phyloP scores from a whole-genome alignment of 2,888 invertebrate species.

The Zygogramma bicolorata region DNA sequence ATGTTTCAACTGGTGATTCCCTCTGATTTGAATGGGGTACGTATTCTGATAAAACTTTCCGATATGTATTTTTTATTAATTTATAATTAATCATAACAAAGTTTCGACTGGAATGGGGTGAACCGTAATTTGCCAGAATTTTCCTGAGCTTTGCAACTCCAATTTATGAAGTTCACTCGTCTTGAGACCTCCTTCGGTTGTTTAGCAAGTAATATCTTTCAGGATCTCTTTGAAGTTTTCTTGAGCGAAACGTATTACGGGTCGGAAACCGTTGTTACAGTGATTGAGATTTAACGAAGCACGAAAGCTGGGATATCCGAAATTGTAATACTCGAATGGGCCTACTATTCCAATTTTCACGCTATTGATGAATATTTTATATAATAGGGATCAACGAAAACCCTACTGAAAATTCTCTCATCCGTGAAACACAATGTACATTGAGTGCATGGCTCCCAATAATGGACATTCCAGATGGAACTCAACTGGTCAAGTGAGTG shows the following conservation, averaged over 20 bases:
- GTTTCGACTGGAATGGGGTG: too few relatives aligned
- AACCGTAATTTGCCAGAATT: too few relatives aligned
- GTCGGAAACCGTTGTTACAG: conserved; percentile 16
- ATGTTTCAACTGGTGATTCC: too few relatives aligned
- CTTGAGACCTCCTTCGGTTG: conserved; percentile 8
- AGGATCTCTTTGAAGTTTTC: conserved; percentile 36
- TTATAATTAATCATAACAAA: too few relatives aligned
- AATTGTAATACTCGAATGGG: not conserved
- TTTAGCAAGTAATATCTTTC: conserved; percentile 31
- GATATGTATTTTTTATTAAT: too few relatives aligned
- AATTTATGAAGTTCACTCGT: conserved; percentile 23
- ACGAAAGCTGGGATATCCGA: conserved; percentile 16
- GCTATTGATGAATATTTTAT: not conserved
- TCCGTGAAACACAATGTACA: too few relatives aligned
- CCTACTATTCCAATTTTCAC: not conserved
- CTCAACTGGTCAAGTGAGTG: too few relatives aligned
- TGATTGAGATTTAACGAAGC: conserved; percentile 37
- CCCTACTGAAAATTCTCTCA: not conserved
- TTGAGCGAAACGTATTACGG: conserved; percentile 30
- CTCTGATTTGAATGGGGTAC: too few relatives aligned
- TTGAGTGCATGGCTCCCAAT: too few relatives aligned
- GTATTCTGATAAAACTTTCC: too few relatives aligned
- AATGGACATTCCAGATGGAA: too few relatives aligned
- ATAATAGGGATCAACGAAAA: not conserved
- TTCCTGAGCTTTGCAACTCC: conserved; percentile 10